Evolutionary conservation across 2,113 vertebrate genomes (phyloP).

Genomic region (Anolis sagrei): DNA sequence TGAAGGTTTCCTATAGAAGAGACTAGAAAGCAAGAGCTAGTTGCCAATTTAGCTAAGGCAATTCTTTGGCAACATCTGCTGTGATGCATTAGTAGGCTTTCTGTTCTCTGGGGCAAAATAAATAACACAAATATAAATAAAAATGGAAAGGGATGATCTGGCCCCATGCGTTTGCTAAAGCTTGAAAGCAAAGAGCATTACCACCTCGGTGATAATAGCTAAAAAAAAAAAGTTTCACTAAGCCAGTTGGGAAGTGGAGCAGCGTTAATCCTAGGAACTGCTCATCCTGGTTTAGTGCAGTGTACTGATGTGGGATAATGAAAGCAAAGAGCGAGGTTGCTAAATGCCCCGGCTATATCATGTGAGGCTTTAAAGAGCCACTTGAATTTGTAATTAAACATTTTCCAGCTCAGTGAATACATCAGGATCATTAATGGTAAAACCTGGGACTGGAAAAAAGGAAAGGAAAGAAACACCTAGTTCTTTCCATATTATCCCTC

Average conservation of each 20-base stretch:
- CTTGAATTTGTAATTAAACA: constrained; percentile 15
- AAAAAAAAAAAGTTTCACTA: constrained; percentile 69
- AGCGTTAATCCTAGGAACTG: constrained; percentile 67
- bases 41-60: constrained; percentile 38
- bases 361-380: constrained; percentile 9
- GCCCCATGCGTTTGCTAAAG: constrained; percentile 60
- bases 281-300: constrained; percentile 52
- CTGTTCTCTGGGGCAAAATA: constrained; percentile 49
- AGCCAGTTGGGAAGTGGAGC: constrained; percentile 60
- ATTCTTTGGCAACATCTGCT: constrained; percentile 28
- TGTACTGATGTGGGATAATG: constrained; percentile 43
- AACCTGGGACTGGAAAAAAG: constrained; percentile 9
- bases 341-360: constrained; percentile 35
- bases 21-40: constrained; percentile 16
- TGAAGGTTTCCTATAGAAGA: background rate
- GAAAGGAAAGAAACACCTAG: background rate
- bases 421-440: background rate
- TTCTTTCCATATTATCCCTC: constrained; percentile 16
- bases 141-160: constrained; percentile 64
- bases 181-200: constrained; percentile 72
- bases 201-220: constrained; percentile 50
- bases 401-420: background rate
- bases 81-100: constrained; percentile 50
- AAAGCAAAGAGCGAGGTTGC: constrained; percentile 12
- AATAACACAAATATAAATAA: constrained; percentile 38